phyloP scores from a whole-genome alignment of 2,797 vertebrate species.

The Pangasius sanitwongsei region DNA sequence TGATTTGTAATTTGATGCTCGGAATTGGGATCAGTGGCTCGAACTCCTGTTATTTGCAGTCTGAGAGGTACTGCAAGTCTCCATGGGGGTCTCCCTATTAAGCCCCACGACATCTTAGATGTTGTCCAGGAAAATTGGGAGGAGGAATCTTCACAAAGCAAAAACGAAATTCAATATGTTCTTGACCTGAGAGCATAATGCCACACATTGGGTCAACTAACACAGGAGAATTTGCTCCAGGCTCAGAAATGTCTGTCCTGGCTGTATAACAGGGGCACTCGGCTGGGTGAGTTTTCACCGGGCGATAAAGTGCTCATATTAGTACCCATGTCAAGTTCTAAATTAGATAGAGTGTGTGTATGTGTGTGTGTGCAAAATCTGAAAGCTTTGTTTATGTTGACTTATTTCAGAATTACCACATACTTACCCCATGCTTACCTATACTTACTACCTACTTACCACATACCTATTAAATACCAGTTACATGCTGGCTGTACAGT shows the following conservation, averaged over 20 bases:
- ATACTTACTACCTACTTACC: not conserved
- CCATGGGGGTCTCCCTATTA: not conserved
- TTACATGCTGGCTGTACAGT: not conserved
- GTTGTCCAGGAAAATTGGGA: slow-evolving; percentile 3
- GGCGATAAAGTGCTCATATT: not conserved
- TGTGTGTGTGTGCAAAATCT: not conserved
- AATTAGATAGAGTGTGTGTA: not conserved
- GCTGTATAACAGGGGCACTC: not conserved
- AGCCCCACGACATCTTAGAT: not conserved
- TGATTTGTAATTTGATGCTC: not conserved
- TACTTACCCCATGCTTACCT: not conserved
- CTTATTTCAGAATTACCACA: not conserved
- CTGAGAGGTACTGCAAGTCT: not conserved
- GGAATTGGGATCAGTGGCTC: not conserved
- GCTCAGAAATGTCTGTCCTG: not conserved
- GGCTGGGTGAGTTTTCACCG: not conserved
- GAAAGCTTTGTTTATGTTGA: not conserved
- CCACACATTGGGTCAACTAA: not conserved
- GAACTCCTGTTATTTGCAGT: not conserved
- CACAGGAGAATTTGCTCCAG: not conserved
- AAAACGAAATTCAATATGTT: not conserved
- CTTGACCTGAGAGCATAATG: not conserved
- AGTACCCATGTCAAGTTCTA: slow-evolving; percentile 12
- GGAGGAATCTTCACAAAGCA: not conserved
- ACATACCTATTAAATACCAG: not conserved